Conservation (phyloP, 35 echinoderm and acorn worm species). For the Hemicentrotus pulcherrimus region DNA sequence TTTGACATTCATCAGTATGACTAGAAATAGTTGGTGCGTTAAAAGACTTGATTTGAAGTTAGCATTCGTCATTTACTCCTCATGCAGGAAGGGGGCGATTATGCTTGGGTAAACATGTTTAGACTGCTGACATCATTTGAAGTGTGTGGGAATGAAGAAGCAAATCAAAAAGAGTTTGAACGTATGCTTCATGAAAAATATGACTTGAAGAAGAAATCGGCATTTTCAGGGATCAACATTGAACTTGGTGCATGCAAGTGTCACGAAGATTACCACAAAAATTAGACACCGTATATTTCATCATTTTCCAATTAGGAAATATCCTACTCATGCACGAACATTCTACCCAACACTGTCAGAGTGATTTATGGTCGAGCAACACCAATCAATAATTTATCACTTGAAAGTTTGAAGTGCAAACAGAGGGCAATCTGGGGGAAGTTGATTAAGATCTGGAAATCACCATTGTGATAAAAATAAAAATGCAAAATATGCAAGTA, state of each 20-base stretch:
- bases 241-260: background rate
- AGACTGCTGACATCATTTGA: background rate
- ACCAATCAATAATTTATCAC: background rate
- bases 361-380: background rate
- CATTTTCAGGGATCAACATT: too few species aligned
- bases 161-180: too few species aligned
- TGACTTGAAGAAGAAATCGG: too few species aligned
- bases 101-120: background rate
- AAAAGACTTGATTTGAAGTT: background rate
- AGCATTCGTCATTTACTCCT: background rate
- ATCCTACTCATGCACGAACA: background rate
- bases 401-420: background rate
- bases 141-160: background rate
- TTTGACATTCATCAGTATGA: background rate
- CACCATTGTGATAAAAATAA: background rate
- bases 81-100: background rate
- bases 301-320: slow-evolving; percentile 1
- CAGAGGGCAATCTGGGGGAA: background rate
- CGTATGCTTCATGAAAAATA: too few species aligned
- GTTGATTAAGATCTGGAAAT: background rate
- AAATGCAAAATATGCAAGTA: background rate
- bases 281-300: background rate
- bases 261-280: background rate
- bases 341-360: background rate
- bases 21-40: background rate